Conservation (phyloP, 2,113 vertebrate species). For the Sebastes fasciatus region DNA sequence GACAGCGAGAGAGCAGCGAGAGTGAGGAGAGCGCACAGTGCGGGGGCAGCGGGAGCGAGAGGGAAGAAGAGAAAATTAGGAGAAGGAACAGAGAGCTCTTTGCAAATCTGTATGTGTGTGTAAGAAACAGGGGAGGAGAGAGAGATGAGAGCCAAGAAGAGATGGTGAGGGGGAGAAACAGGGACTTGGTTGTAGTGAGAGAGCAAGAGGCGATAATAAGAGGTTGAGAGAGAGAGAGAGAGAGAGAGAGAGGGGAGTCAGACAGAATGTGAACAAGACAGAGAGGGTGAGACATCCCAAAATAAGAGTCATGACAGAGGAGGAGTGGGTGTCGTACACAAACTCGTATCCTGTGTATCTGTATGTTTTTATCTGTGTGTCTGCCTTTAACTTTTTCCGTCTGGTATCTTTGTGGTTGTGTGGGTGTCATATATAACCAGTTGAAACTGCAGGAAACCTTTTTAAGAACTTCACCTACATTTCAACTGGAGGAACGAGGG, state of each 20-base stretch:
- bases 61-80: slow-evolving; percentile 47
- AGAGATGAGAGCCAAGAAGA: slow-evolving; percentile 17
- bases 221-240: slow-evolving; percentile 4
- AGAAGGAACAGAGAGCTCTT: slow-evolving; percentile 56
- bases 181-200: slow-evolving; percentile 32
- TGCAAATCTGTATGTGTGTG: slow-evolving; percentile 41
- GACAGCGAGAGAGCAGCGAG: slow-evolving; percentile 43
- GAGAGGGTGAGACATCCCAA: not conserved
- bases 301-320: not conserved
- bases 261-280: slow-evolving; percentile 29
- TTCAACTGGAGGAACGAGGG: not conserved
- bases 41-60: slow-evolving; percentile 10
- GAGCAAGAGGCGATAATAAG: slow-evolving; percentile 18
- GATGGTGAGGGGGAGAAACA: slow-evolving; percentile 9
- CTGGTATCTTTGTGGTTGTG: not conserved
- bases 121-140: slow-evolving; percentile 1
- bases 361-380: not conserved
- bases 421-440: not conserved
- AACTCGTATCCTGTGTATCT: not conserved
- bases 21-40: slow-evolving; percentile 32
- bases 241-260: slow-evolving; percentile 20
- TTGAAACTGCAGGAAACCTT: not conserved
- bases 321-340: slow-evolving; percentile 1
- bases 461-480: not conserved
- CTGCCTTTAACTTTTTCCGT: not conserved